phyloP scores from a whole-genome alignment of 2,797 vertebrate species.

The Enteromius unitaeniatus region DNA sequence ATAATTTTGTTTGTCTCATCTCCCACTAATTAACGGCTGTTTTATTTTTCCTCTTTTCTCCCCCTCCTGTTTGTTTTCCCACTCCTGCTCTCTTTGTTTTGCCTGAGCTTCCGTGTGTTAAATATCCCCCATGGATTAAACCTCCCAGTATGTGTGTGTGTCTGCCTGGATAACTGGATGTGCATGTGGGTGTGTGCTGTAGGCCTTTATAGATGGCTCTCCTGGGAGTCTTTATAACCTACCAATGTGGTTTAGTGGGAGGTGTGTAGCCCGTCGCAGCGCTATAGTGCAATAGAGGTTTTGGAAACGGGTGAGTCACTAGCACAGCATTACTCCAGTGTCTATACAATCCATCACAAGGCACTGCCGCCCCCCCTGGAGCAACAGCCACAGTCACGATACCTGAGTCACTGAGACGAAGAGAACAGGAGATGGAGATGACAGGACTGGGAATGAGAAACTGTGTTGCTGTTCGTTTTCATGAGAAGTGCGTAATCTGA shows the following conservation, averaged over 20 bases:
- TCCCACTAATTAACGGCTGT: constrained; percentile 22
- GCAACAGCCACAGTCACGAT: constrained; percentile 29
- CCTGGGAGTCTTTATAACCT: constrained; percentile 49
- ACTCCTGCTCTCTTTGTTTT: constrained; percentile 32
- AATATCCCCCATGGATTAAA: constrained; percentile 47
- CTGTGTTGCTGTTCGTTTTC: constrained; percentile 28
- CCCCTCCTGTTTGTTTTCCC: constrained; percentile 35
- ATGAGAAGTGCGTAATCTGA: constrained; percentile 1
- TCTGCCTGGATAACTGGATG: constrained; percentile 38
- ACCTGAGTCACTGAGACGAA: constrained; percentile 39
- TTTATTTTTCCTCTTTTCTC: constrained; percentile 43
- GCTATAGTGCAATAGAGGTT: constrained; percentile 21
- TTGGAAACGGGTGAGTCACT: constrained; percentile 53
- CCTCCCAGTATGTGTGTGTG: constrained; percentile 19
- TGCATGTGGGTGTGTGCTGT: constrained; percentile 33
- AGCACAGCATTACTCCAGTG: constrained; percentile 41
- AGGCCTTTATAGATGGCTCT: constrained; percentile 32
- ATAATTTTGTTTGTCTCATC: constrained; percentile 35
- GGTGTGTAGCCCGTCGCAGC: constrained; percentile 21
- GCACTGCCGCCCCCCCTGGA: constrained; percentile 7
- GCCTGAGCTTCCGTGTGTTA: constrained; percentile 38
- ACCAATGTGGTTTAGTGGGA: constrained; percentile 31
- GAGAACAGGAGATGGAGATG: constrained; percentile 13
- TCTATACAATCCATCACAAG: constrained; percentile 52
- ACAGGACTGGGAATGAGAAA: constrained; percentile 36